Base-by-base conservation (phyloP, 2,113 vertebrate species). In the Coryphaenoides rupestris region DNA sequence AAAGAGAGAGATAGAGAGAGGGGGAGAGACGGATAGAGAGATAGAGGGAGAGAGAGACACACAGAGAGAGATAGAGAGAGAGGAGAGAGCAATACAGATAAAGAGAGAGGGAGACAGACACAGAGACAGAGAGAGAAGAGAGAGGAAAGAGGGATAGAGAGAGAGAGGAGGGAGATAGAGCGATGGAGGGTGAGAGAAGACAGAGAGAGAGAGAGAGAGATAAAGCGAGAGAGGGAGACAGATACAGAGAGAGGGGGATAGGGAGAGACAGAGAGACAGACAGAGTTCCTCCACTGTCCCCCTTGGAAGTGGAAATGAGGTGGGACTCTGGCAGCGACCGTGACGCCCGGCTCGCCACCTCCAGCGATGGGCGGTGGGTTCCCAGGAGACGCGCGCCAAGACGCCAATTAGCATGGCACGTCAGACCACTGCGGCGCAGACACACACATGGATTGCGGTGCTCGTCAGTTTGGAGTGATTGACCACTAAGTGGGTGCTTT, bases 241-340 rank as follows among this genome's bases (percentile, higher is more conserved):
- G 33, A 33, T 4, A 33, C 5, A 1, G 28, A 33, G 28, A 33
- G 5, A 33, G 14, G 0, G 2, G 17, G 5, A 9, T 5, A 50
- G 14, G 17, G 13, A n/a, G 47, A 4, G 47, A n/a, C 14, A 16
- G 2, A 50, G 70, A 60, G 68, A 73, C 2, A 14, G 71, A 65
- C 75, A 70, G 69, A 67, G 72, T 77, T 82, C 78, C 80, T 68
- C 78, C 78, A 84, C 82, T 82, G 81, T 76, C 50, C 60, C 79
- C 79, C 72, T 84, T 81, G 81, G 78, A 86, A 84, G 84, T 86
- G 84, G 84, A 88, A 85, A 88, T 84, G 80, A 88, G 84, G 76
- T 68, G 75, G 78, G 76, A 76, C 72, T 54, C 17, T 78, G 45
- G 61, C 74, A 74, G 79, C 72, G 62, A 77, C 84, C 77, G 69